phyloP scores from a whole-genome alignment of 2,888 invertebrate genomes.

The Halictus quadricinctus region DNA sequence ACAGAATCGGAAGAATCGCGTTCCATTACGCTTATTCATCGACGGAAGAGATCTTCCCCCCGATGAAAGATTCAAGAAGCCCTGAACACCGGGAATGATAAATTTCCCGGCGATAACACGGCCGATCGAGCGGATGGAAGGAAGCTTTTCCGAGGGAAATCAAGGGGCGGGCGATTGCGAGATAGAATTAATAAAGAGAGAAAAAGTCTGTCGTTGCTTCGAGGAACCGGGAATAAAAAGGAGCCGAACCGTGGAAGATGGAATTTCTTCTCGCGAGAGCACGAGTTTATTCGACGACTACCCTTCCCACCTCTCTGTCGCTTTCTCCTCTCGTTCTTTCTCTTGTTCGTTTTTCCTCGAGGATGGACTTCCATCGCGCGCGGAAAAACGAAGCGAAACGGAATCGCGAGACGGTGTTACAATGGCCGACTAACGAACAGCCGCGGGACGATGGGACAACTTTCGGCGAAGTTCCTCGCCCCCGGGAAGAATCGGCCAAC shows the following conservation, averaged over 20 bases:
- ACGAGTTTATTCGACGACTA: neutral
- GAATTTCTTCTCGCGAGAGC: neutral
- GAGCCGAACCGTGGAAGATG: neutral
- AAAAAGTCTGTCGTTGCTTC: neutral
- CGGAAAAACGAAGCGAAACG: constrained; percentile 6
- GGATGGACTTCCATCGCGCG: neutral
- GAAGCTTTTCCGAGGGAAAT: constrained; percentile 10
- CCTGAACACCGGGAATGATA: constrained; percentile 10
- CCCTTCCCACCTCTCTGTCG: neutral
- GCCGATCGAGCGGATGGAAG: neutral
- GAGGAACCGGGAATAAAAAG: neutral
- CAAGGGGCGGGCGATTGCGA: constrained; percentile 25
- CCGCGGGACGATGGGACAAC: constrained; percentile 22
- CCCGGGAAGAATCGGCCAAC: constrained; percentile 32
- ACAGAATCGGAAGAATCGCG: constrained; percentile 20
- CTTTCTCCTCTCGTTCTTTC: neutral
- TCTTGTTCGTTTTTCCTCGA: neutral
- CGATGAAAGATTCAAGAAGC: constrained; percentile 12
- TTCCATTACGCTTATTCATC: constrained; percentile 39
- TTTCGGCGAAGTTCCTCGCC: constrained; percentile 19
- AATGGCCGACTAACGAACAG: constrained; percentile 50
- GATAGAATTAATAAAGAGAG: constrained; percentile 30
- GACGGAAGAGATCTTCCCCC: neutral
- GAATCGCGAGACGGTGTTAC: constrained; percentile 22
- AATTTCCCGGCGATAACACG: constrained; percentile 23